Percentiles rank a stretch among this genome's conserved stretches.
Conservation (phyloP, 2,888 invertebrate genomes). For the Norana najaformis region DNA sequence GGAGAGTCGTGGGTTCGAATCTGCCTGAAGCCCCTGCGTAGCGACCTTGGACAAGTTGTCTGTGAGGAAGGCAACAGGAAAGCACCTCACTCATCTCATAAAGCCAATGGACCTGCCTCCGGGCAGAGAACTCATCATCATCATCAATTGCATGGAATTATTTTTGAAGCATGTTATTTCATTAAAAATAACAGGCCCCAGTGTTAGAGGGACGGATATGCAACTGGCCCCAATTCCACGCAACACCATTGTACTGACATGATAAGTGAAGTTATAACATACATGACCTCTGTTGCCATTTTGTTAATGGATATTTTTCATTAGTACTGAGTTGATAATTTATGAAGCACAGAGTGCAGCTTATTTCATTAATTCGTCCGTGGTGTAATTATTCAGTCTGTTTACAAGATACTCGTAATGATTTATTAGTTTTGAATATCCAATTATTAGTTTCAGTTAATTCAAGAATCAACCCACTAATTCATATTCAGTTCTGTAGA, state of each 20-base stretch:
- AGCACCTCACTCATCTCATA: too few species aligned
- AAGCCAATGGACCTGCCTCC: too few species aligned
- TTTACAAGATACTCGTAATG: not conserved
- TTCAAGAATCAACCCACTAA: not conserved
- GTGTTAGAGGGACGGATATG: not conserved
- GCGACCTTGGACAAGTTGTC: too few species aligned
- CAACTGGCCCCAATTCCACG: not conserved
- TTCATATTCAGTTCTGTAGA: too few species aligned
- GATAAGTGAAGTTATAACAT: not conserved
- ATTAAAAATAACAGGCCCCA: not conserved
- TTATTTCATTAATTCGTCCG: too few species aligned
- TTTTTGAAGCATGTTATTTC: not conserved
- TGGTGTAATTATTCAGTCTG: not conserved
- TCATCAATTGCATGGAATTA: not conserved
- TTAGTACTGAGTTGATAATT: not conserved
- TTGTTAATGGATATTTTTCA: not conserved
- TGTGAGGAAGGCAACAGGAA: too few species aligned
- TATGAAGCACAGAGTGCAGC: not conserved
- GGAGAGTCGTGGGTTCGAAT: too few species aligned
- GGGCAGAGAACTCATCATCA: too few species aligned
- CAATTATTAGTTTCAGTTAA: not conserved
- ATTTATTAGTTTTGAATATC: not conserved
- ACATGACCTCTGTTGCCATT: not conserved
- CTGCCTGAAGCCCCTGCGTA: too few species aligned
- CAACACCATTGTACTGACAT: not conserved